Percentiles rank a stretch among this genome's conserved stretches.
Conservation (phyloP, 1,140 invertebrate genomes). For the Diabrotica virgifera region DNA sequence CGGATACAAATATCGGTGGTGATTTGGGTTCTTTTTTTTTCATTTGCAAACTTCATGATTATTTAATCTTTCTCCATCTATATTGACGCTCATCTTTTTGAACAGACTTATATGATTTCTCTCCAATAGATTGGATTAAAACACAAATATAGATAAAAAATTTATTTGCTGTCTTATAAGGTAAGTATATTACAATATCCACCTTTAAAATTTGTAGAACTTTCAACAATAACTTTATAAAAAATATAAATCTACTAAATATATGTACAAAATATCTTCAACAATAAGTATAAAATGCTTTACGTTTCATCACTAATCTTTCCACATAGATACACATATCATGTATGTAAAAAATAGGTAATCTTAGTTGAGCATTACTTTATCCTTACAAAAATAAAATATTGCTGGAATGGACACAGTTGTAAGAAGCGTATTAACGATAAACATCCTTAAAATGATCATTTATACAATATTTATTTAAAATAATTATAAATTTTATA, state of each 20-base stretch:
- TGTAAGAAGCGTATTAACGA: no score
- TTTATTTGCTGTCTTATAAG: background rate
- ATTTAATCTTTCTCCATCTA: no score
- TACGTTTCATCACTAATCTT: background rate
- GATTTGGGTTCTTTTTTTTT: no score
- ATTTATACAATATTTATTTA: no score
- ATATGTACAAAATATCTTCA: conserved; percentile 18
- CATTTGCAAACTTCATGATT: no score
- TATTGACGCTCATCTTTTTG: no score
- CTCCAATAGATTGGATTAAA: no score
- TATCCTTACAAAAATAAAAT: background rate
- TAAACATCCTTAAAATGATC: no score
- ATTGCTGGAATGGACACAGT: no score
- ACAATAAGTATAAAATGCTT: background rate
- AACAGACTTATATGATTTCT: no score
- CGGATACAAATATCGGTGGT: no score
- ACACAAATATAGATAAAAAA: conserved; percentile 1
- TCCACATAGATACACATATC: background rate
- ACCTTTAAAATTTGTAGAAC: conserved; percentile 23
- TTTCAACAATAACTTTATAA: conserved; percentile 19
- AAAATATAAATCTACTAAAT: conserved; percentile 17
- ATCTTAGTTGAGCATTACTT: conserved; percentile 12
- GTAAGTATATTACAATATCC: conserved; percentile 2
- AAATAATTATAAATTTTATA: no score
- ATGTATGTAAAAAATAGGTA: background rate